Conservation (phyloP, 2,113 vertebrate species). For the Lasiurus borealis region DNA sequence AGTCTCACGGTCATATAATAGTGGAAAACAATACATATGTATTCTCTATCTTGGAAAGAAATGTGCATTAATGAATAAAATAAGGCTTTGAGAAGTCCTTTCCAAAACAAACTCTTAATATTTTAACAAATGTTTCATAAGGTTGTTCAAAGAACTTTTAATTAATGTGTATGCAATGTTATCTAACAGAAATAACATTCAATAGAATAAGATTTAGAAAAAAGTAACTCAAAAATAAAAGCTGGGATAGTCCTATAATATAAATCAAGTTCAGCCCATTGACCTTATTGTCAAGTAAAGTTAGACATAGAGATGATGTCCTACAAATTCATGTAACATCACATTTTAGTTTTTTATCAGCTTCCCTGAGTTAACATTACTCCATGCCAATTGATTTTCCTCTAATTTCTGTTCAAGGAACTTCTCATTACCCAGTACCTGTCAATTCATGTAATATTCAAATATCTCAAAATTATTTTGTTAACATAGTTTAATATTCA, state of each 20-base stretch:
- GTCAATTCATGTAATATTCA: not conserved
- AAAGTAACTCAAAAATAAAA: conserved; percentile 45
- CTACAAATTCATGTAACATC: not conserved
- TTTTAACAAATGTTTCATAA: conserved; percentile 22
- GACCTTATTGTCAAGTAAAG: conserved; percentile 11
- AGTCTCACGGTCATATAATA: not conserved
- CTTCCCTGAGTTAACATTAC: not conserved
- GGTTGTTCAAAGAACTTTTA: not conserved
- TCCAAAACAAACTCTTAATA: not conserved
- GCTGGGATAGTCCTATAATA: not conserved
- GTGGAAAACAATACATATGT: not conserved
- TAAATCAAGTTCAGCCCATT: not conserved
- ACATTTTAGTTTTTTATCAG: conserved; percentile 25
- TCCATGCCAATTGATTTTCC: not conserved
- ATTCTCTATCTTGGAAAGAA: not conserved
- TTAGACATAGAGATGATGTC: not conserved
- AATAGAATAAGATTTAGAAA: conserved; percentile 8
- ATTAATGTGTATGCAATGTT: not conserved
- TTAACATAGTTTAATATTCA: not conserved
- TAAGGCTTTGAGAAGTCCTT: not conserved
- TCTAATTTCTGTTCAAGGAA: not conserved
- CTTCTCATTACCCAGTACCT: not conserved
- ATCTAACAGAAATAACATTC: not conserved
- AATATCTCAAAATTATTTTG: conserved; percentile 18
- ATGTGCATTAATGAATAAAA: not conserved